These are phyloP conservation scores for Girardia tigrina DNA, from an alignment of 2,888 invertebrate species.

Conservation along the genomic window DNA sequence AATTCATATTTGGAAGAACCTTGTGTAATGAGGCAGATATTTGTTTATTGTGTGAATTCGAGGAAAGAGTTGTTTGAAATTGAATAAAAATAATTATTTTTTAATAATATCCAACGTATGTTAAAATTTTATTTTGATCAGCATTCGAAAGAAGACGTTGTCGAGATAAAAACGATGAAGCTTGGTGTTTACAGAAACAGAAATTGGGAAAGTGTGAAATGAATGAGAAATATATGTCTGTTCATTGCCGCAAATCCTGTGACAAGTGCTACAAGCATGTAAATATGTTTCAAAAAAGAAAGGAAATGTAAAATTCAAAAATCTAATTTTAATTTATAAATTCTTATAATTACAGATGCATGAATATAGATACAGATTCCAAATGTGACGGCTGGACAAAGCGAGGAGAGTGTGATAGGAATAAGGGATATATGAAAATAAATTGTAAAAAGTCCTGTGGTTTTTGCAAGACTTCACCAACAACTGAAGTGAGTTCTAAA, in stretches of 20 bases:
- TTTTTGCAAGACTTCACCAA: background rate
- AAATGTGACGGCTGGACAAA: conserved; percentile 20
- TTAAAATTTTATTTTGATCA: conserved; percentile 9
- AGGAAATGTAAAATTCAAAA: background rate
- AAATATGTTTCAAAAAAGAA: background rate
- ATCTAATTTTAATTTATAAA: background rate
- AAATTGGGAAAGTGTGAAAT: conserved; percentile 24
- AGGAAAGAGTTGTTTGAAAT: too few relatives aligned
- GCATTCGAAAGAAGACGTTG: conserved; percentile 18
- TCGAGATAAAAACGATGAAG: background rate
- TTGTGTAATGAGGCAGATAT: too few relatives aligned
- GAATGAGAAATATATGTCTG: conserved; percentile 3
- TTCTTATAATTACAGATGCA: background rate
- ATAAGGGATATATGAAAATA: conserved; percentile 24
- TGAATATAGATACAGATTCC: background rate
- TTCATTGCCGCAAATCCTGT: conserved; percentile 28
- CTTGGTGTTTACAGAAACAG: background rate
- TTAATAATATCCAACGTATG: too few relatives aligned
- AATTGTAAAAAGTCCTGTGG: conserved; percentile 30
- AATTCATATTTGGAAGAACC: too few relatives aligned
- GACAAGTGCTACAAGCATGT: conserved; percentile 16
- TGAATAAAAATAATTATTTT: too few relatives aligned
- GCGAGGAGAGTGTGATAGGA: conserved; percentile 26
- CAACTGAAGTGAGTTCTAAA: background rate
- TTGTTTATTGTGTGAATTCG: too few relatives aligned